These are phyloP conservation scores for Mustela erminea DNA, from an alignment of 2,797 vertebrate genomes.

Conservation along the genomic window DNA sequence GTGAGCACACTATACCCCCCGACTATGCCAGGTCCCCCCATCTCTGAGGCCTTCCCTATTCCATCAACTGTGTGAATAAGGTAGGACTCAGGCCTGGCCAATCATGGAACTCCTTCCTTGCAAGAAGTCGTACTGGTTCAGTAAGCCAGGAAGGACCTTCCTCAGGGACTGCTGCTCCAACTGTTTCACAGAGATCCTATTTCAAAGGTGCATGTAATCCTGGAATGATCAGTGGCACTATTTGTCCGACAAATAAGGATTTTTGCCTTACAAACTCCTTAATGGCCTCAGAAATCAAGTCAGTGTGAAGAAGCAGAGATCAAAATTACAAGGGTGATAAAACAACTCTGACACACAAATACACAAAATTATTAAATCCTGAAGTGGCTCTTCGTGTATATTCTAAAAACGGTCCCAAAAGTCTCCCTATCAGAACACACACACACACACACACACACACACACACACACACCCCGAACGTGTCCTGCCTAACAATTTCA, in stretches of 20 bases:
- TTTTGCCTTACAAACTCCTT: not conserved
- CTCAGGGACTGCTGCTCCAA: not conserved
- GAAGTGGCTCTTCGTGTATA: not conserved
- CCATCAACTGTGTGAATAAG: not conserved
- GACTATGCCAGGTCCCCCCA: not conserved
- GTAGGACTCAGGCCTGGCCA: not conserved
- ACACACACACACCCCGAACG: not conserved
- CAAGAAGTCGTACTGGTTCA: not conserved
- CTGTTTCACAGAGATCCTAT: not conserved
- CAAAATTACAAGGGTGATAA: not conserved
- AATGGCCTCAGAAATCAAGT: not conserved
- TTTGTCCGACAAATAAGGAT: not conserved
- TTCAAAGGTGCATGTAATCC: not conserved
- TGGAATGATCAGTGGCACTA: not conserved
- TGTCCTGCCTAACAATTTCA: not conserved
- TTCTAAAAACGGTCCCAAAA: not conserved
- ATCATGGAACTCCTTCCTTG: not conserved
- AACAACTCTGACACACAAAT: slow-evolving; percentile 19
- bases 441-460: not conserved
- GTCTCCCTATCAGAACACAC: not conserved
- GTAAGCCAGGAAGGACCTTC: not conserved
- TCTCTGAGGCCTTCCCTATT: not conserved
- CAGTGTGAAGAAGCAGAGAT: not conserved
- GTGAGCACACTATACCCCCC: not conserved
- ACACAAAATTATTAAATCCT: not conserved